Evolutionary conservation across 2,797 vertebrate species (phyloP).

Genomic region (Apodemus agrarius): DNA sequence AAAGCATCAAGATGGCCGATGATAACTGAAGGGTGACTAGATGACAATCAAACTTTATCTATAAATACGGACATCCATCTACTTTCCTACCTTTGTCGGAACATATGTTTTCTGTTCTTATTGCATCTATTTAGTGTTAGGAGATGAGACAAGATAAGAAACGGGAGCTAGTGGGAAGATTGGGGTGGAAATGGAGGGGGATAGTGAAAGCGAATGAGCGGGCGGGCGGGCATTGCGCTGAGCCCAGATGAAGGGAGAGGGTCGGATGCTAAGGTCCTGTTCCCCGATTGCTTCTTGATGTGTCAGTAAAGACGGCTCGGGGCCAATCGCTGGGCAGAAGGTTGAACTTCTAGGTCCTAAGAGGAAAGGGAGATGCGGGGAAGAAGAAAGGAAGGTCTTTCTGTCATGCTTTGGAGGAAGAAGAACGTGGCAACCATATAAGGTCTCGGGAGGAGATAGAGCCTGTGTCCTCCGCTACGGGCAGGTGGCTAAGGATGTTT

Average conservation of each 20-base stretch:
- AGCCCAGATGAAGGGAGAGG: not conserved
- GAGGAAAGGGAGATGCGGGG: not conserved
- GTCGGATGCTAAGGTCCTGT: not conserved
- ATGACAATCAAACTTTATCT: conserved; percentile 65
- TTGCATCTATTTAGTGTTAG: not conserved
- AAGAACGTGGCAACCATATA: not conserved
- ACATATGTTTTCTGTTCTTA: not conserved
- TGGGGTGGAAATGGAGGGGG: not conserved
- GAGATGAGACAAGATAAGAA: not conserved
- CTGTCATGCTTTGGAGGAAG: not conserved
- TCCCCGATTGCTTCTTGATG: not conserved
- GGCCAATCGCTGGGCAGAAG: not conserved
- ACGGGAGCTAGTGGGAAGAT: not conserved
- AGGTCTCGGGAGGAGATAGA: not conserved
- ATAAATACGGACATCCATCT: not conserved
- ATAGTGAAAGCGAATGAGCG: not conserved
- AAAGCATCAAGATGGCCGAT: not conserved
- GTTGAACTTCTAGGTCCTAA: not conserved
- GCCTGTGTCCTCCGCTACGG: not conserved
- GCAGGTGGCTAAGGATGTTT: not conserved
- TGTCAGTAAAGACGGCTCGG: not conserved
- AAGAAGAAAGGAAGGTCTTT: not conserved
- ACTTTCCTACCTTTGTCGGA: not conserved
- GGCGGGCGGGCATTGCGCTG: not conserved
- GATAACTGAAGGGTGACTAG: not conserved